Base-by-base conservation (phyloP, 2,888 invertebrate species). In the Dione vanillae region DNA sequence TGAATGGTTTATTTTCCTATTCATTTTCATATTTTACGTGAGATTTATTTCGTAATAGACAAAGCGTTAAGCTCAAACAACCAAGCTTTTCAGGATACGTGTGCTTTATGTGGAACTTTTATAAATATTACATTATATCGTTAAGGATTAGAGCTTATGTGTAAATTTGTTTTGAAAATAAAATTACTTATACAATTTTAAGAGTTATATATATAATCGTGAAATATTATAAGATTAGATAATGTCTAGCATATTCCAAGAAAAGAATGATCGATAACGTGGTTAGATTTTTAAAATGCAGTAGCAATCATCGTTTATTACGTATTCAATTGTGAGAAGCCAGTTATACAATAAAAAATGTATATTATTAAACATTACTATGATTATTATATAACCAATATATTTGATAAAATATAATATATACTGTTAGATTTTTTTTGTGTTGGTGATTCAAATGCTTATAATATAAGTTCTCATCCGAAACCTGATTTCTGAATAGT, bases 41-140 rank as follows among this genome's bases (percentile, higher is more conserved):
- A 40, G 52, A 14, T 69, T 64, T 54, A 47, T 54, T 62, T 52
- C 45, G 19, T 19, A 47, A 64, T 19, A 49, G 40, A 64, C 64
- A 64, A 64, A 64, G 64, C 49, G 49, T 40, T 49, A 16, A 51
- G 37, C 40, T 47, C 40, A 71, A 71, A 71, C 65, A 65, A 66
- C 40, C 1, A 19, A 65, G 54, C 51, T 45, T 67, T 69, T 71
- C 49, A 56, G 56, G 35, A 45, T 40, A 40, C 59, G 65, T 65
- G 41, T 62, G 69, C 40, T 51, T 27, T 47, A 61, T 45, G 27
- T 3, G 35, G n/a, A 40, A 27, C 27, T 61, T 61, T 61, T 61
- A 45, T 45, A 61, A 35, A 16, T 61, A 61, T 45, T 35, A 61
- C 8, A 45, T 61, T 61, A 45, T 16, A 11, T 12, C 27, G 16